Conservation (phyloP, 2,888 invertebrate genomes). For the Isotomurus palustris region DNA sequence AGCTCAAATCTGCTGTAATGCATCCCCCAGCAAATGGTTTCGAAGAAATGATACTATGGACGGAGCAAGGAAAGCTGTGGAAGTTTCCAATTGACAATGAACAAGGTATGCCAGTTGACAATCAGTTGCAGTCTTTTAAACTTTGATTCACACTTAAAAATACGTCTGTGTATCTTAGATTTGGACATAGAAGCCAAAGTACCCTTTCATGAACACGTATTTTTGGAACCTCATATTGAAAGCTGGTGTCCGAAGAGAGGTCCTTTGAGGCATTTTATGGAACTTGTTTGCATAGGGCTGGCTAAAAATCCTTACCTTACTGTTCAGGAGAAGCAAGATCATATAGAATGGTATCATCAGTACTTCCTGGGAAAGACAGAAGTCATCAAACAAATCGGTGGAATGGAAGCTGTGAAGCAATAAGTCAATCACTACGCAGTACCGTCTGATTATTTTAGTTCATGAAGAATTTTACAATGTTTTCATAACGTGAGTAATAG, state of each 20-base stretch:
- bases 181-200: slow-evolving; percentile 56
- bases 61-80: slow-evolving; percentile 91
- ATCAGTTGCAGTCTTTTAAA: not conserved
- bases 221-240: slow-evolving; percentile 78
- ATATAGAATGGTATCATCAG: slow-evolving; percentile 85
- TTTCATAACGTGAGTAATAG: no score
- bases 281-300: slow-evolving; percentile 85
- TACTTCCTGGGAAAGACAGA: slow-evolving; percentile 79
- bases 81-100: slow-evolving; percentile 96
- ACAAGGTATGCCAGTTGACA: slow-evolving; percentile 61
- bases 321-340: slow-evolving; percentile 78
- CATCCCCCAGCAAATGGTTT: slow-evolving; percentile 82
- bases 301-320: slow-evolving; percentile 91
- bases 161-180: slow-evolving; percentile 46
- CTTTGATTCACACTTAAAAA: not conserved
- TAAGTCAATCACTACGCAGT: no score
- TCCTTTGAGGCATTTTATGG: slow-evolving; percentile 95
- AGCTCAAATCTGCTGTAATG: slow-evolving; percentile 62
- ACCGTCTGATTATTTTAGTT: no score
- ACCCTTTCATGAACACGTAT: slow-evolving; percentile 90
- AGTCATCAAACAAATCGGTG: slow-evolving; percentile 63
- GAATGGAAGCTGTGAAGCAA: no score
- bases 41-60: slow-evolving; percentile 91
- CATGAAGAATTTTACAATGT: no score
- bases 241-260: slow-evolving; percentile 86